Percentiles rank a stretch among this genome's conserved stretches.
Evolutionary conservation across 2,113 vertebrate species (phyloP).

Genomic region (Eulemur macaco): DNA sequence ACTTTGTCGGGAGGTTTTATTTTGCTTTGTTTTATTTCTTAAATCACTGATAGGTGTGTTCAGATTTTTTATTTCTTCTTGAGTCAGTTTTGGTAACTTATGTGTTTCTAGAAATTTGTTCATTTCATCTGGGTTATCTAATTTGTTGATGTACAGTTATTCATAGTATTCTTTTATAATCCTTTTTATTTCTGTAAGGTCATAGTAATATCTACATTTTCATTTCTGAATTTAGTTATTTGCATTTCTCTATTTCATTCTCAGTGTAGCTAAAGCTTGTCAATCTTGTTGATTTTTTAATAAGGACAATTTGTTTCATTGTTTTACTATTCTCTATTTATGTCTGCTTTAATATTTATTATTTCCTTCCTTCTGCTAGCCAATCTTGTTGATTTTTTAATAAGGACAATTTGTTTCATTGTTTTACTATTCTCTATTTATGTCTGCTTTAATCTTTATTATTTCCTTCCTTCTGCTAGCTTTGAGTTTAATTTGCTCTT

Average conservation of each 20-base stretch:
- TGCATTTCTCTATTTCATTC: background rate
- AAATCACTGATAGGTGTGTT: background rate
- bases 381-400: too few species aligned
- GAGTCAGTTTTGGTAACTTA: constrained; percentile 2
- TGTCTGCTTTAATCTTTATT: background rate
- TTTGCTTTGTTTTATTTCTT: background rate
- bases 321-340: background rate
- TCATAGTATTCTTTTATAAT: background rate
- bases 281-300: background rate
- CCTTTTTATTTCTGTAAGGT: background rate
- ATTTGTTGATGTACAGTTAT: background rate
- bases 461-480: background rate
- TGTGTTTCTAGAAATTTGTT: background rate
- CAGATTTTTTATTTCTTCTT: background rate
- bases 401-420: background rate
- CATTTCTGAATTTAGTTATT: constrained; percentile 28
- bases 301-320: background rate
- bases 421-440: background rate
- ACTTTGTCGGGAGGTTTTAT: background rate
- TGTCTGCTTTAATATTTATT: background rate
- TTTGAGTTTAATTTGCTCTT: background rate
- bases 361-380: background rate
- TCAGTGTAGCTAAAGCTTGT: background rate
- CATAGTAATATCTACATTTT: background rate
- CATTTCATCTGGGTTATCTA: background rate